These are phyloP conservation scores for Lagocephalus sceleratus DNA, from an alignment of 2,797 vertebrate species.

Conservation along the genomic window DNA sequence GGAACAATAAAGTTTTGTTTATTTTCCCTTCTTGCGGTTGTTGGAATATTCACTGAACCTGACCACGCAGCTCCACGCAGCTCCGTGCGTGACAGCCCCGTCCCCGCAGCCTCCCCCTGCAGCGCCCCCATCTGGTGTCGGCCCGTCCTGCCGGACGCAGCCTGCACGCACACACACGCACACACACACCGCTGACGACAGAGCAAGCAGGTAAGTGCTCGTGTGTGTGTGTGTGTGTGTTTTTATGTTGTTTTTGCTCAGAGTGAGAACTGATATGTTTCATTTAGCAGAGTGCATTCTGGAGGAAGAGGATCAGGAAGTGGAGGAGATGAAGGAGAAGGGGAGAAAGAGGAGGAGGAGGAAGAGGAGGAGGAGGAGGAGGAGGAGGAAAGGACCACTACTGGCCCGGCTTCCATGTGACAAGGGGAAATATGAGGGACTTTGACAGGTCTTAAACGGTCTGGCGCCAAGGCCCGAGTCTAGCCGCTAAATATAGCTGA, in stretches of 20 bases:
- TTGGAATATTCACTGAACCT: too few relatives aligned
- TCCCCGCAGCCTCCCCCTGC: slow-evolving; percentile 32
- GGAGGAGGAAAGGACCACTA: slow-evolving; percentile 65
- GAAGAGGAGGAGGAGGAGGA: slow-evolving; percentile 17
- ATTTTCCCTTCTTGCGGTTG: too few relatives aligned
- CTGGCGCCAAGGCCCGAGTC: slow-evolving; percentile 96
- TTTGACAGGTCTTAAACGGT: slow-evolving; percentile 97
- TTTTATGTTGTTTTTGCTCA: slow-evolving; percentile 31
- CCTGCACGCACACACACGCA: too few relatives aligned
- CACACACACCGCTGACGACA: too few relatives aligned
- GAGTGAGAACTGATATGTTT: slow-evolving; percentile 85
- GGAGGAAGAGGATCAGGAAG: slow-evolving; percentile 18
- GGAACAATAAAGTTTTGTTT: too few relatives aligned
- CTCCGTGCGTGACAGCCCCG: slow-evolving; percentile 7
- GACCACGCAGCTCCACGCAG: too few relatives aligned
- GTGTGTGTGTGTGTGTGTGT: slow-evolving; percentile 7
- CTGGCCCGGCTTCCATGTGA: slow-evolving; percentile 86
- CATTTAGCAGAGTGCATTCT: slow-evolving; percentile 70
- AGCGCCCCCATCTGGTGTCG: slow-evolving; percentile 58
- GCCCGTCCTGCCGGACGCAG: slow-evolving; percentile 18
- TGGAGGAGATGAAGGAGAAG: slow-evolving; percentile 22
- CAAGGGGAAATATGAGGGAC: slow-evolving; percentile 93
- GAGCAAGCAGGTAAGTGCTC: too few relatives aligned
- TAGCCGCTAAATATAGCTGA: slow-evolving; percentile 88
- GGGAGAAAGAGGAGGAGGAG: slow-evolving; percentile 17